Base-by-base conservation (phyloP, 2,888 invertebrate species). In the Hirtodrosophila trivittata region DNA sequence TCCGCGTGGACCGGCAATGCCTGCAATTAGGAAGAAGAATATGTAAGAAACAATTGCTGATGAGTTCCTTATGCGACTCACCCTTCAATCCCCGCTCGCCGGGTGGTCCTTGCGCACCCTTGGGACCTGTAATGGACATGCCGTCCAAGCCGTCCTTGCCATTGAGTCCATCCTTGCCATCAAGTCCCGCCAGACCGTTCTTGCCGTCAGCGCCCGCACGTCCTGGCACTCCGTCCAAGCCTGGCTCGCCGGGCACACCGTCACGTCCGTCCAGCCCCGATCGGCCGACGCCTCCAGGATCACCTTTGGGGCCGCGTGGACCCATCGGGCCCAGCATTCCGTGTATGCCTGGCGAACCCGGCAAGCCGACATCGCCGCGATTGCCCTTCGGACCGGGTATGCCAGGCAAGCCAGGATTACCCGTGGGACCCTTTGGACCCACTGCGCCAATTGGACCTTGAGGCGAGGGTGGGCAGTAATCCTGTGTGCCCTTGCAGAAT, bases 191-290 rank as follows among this genome's bases (percentile, higher is more conserved):
- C 16, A 92, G 94, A 30, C 96, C 96, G 66, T 95, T 94, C 65
- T 93, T 94, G 47, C 95, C 97, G 64, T 97, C 96, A 12, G 95
- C 93, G 0, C 97, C 97, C 64, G 96, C 96, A 51, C 97, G 92
- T 1, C 97, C 97, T 0, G 95, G 95, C 66, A 96, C 93, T 0
- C 97, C 97, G 57, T 90, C 89, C 28, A 97, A 91, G 0, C 97
- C 97, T 0, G 97, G 97, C 83, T 97, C 97, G 0, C 97, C 97
- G 0, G 97, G 97, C 0, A 97, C 94, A 1, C 97, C 97, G 76
- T 97, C 97, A 51, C 96, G 92, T 0, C 97, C 97, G 84, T 97
- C 97, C 1, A 97, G 90, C 0, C 95, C 95, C 0, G 93, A 92
- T 38, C 93, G 93, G 0, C 95, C 95, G 28, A 94, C 93, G 75